Evolutionary conservation across 64 coral and sea anemone genomes (phyloP).

Genomic region (Montipora cactus): DNA sequence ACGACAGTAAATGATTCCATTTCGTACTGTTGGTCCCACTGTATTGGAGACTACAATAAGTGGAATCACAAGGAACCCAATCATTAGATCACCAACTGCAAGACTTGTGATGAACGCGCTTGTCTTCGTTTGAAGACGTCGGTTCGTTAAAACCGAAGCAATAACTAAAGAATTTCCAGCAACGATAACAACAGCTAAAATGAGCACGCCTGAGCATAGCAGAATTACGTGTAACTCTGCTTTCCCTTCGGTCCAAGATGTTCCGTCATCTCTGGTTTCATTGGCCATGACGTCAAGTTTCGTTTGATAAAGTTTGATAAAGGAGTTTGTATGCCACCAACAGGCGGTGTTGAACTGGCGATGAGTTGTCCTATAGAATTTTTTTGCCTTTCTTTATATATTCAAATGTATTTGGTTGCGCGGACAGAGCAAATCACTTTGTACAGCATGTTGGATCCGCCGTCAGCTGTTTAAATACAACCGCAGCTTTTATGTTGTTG

Average conservation of each 20-base stretch:
- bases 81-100: slow-evolving; percentile 85
- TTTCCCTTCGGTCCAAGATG: background rate
- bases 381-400: background rate
- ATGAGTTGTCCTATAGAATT: background rate
- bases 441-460: background rate
- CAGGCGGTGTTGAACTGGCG: background rate
- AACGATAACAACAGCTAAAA: slow-evolving; percentile 72
- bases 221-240: slow-evolving; percentile 64
- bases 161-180: slow-evolving; percentile 88
- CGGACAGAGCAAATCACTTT: background rate
- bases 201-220: slow-evolving; percentile 35
- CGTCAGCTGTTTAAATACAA: slow-evolving; percentile 33
- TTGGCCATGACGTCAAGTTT: background rate
- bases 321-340: background rate
- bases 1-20: slow-evolving; percentile 79
- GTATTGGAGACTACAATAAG: slow-evolving; percentile 89
- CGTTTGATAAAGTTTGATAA: background rate
- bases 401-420: background rate
- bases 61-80: slow-evolving; percentile 81
- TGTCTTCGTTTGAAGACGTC: slow-evolving; percentile 87
- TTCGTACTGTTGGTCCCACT: slow-evolving; percentile 52
- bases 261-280: background rate
- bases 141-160: slow-evolving; percentile 77
- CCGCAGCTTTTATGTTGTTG: slow-evolving; percentile 5
- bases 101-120: slow-evolving; percentile 92